phyloP scores from a whole-genome alignment of 2,888 invertebrate species.

The Syrphus vitripennis region DNA sequence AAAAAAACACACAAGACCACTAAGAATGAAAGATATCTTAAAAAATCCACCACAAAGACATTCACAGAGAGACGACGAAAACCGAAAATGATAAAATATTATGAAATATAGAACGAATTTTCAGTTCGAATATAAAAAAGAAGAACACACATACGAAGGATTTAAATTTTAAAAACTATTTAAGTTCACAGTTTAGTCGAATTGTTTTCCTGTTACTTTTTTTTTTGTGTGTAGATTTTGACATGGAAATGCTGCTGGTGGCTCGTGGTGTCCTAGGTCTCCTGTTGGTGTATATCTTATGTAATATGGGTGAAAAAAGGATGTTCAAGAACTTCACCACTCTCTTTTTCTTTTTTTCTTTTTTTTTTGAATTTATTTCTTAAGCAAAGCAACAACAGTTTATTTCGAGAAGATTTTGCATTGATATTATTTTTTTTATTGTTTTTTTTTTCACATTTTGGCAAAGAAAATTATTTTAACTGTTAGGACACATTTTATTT shows the following conservation, averaged over 20 bases:
- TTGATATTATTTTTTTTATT: background rate
- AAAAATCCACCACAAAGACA: conserved; percentile 21
- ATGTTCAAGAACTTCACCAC: conserved; percentile 65
- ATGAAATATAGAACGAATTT: background rate
- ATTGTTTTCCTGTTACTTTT: conserved; percentile 1
- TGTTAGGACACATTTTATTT: background rate
- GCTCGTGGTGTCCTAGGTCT: conserved; percentile 47
- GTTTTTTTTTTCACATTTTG: background rate
- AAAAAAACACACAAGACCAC: background rate
- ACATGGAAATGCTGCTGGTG: conserved; percentile 15
- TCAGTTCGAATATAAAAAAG: background rate
- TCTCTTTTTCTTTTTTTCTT: conserved; percentile 1
- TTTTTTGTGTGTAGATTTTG: conserved; percentile 2
- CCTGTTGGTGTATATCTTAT: conserved; percentile 62
- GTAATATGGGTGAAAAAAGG: conserved; percentile 63
- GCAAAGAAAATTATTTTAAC: background rate
- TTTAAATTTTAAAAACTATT: background rate
- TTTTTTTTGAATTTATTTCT: too few species aligned
- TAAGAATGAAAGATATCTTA: background rate
- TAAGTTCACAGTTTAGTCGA: conserved; percentile 15
- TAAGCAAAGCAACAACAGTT: conserved; percentile 41
- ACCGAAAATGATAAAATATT: conserved; percentile 17
- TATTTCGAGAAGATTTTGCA: conserved; percentile 8
- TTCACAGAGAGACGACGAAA: background rate
- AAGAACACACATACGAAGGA: conserved; percentile 6